Conservation (phyloP, 2,888 invertebrate species). For the Escarpia spicata region DNA sequence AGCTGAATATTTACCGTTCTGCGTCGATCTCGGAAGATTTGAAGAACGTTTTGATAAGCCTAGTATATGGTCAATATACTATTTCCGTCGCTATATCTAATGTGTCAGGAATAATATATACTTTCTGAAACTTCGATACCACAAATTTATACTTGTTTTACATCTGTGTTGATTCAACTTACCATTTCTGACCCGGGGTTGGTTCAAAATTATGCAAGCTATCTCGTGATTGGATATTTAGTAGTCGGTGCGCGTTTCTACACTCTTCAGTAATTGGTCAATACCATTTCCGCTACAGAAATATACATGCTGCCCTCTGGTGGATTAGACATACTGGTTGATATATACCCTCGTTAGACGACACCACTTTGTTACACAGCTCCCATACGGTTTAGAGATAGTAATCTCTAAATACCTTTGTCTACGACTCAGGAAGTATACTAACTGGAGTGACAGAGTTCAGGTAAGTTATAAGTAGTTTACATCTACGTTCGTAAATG, state of each 20-base stretch:
- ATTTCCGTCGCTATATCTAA: not conserved
- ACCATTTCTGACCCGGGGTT: not conserved
- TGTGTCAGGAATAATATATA: not conserved
- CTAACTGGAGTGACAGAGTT: too few species aligned
- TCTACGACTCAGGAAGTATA: too few species aligned
- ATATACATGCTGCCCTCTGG: too few species aligned
- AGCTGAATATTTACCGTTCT: not conserved
- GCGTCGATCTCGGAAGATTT: not conserved
- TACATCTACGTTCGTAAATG: too few species aligned
- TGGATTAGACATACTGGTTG: too few species aligned
- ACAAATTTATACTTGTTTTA: not conserved
- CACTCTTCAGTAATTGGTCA: not conserved
- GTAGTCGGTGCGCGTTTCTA: constrained; percentile 12
- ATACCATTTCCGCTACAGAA: too few species aligned
- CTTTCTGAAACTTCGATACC: not conserved
- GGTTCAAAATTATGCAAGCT: constrained; percentile 16
- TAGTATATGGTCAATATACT: not conserved
- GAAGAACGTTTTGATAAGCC: not conserved
- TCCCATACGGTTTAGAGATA: too few species aligned
- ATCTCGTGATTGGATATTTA: not conserved
- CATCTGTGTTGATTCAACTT: not conserved
- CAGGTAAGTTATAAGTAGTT: too few species aligned
- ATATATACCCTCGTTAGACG: too few species aligned
- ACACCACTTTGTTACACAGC: too few species aligned
- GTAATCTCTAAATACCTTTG: too few species aligned